Evolutionary conservation across 2,113 vertebrate species (phyloP).

Genomic region (Coracopsis vasa): DNA sequence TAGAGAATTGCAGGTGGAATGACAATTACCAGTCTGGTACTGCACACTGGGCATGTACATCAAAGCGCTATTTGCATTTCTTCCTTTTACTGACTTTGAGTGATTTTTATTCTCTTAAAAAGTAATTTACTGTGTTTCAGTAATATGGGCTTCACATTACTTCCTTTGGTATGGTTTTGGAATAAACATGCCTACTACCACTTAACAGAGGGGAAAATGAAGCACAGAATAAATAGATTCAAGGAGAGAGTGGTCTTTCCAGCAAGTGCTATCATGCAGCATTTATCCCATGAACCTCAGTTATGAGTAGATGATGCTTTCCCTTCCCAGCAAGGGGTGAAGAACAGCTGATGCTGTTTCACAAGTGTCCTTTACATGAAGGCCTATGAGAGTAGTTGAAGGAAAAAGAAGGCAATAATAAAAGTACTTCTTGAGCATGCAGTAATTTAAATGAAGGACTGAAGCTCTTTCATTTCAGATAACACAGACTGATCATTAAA

Average conservation of each 20-base stretch:
- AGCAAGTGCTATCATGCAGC: neutral
- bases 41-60: neutral
- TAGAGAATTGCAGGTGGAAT: neutral
- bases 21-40: neutral
- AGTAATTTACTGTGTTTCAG: neutral
- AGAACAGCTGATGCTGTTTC: neutral
- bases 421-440: neutral
- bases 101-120: neutral
- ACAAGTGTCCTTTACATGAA: fast-evolving
- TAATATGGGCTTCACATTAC: neutral
- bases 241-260: neutral
- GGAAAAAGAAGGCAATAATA: neutral
- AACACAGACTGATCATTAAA: neutral
- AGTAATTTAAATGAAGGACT: neutral
- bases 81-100: neutral
- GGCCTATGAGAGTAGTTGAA: neutral
- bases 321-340: neutral
- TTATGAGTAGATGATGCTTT: neutral
- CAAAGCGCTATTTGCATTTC: neutral
- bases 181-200: neutral
- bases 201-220: neutral
- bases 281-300: neutral
- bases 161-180: neutral
- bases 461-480: neutral
- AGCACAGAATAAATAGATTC: neutral